Evolutionary conservation across 2,113 vertebrate species (phyloP), one percentile per base, ranked within the genome.

Genomic region (Cacatua alba): DNA sequence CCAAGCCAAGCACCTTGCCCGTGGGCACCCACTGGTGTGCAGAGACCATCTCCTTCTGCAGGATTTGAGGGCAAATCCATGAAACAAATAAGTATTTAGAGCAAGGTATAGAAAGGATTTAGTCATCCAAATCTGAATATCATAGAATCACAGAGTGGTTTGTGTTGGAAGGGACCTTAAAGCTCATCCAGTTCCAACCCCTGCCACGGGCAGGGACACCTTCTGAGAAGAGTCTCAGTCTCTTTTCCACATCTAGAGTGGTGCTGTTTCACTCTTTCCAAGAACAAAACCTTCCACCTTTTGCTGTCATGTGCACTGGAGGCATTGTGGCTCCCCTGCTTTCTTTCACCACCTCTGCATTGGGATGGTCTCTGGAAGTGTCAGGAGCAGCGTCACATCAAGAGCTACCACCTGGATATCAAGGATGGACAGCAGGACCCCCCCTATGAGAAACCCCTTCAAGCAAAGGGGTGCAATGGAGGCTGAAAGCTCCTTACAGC

Each of bases 1-100:
- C 41, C 41, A 41, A 41, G 41, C 4, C 49, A 52, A 13, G 31
- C 43, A 41, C 25, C 21, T 13, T 17, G 12, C 4, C 69, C 29
- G 20, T 1, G 5, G 29, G 33, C 10, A 23, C 9, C 7, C 4
- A 15, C 17, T 35, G 18, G 18, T 17, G 14, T 29, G 15, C 1
- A 0, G 33, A 79, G 7, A 29, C 2, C 28, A 33, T 9, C 29
- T 57, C 29, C 10, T 49, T 48, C 44, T 68, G 37, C n/a, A 82
- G 37, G 39, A n/a, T 48, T 19, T 67, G 43, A 31, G 43, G 37
- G 41, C 4, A 88, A 86, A 69, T 16, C 25, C 20, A 17, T 43
- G 23, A 49, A 59, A 68, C 3, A 49, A 72, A 21, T 15, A 23
- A 71, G 8, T 35, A 29, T 29, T 49, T 51, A 35, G 20, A 75